Evolutionary conservation across 2,797 vertebrate genomes (phyloP), one percentile per base, ranked within the genome.

Genomic region (Helostoma temminkii): DNA sequence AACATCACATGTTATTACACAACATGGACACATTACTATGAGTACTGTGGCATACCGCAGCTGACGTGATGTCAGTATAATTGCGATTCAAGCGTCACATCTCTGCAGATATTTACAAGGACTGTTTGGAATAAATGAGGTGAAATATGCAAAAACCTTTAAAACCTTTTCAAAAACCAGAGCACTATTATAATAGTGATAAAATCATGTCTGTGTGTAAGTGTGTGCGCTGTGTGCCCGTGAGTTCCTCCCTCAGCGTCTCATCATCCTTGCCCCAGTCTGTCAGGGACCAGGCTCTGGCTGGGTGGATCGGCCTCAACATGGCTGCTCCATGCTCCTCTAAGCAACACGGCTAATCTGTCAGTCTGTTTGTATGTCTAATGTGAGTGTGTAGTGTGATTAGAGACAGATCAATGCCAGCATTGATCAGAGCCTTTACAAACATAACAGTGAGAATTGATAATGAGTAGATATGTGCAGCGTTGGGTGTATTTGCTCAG

Each of bases 251-350:
- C 22, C 25, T 12, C 6, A 36, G 39, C 25, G 6, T 21, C 58
- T 52, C 52, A 24, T 49, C 49, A 18, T 42, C 46, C 18, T 36
- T 12, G 2, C 41, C 19, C 8, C 39, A 43, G 47, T 37, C 70
- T 53, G 57, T 66, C 50, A 66, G 57, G 9, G 19, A 37, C 1
- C 0, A 43, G 61, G 42, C 36, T 46, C 5, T 5, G 25, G 34
- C 48, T 22, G 30, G 52, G 16, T 37, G 59, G 74, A 69, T 77
- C 43, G 53, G 46, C 47, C 45, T 62, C 32, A 47, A 84, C 69
- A 55, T 54, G 66, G 39, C 73, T 18, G 70, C 52, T 4, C 25
- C 55, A 19, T 19, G 65, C 43, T 68, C n/a, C 65, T 76, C 21
- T 64, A 71, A 78, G 50, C 54, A 61, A 26, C 65, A 48, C 0